Evolutionary conservation across 2,797 vertebrate species (phyloP), one percentile per base, ranked within the genome.

Genomic region (Onychomys torridus): DNA sequence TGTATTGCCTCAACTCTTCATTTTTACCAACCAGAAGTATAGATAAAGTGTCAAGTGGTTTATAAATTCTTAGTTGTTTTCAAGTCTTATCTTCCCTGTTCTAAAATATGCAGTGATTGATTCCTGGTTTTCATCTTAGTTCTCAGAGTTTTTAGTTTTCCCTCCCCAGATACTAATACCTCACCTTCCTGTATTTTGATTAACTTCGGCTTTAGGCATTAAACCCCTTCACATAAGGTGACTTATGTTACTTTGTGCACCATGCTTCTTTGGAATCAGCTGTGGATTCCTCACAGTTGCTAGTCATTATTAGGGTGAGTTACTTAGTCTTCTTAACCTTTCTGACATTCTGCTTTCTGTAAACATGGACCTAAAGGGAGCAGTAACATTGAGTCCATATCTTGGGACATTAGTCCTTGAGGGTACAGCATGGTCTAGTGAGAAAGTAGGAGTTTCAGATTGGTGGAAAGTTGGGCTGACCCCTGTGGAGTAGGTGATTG

Each of bases 51-150:
- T 40, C 79, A 91, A 88, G 40, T 78, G 88, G 52, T 85, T 79
- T 95, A 46, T 37, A 81, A 73, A 86, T 90, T 93, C 27, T 29
- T 61, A 76, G 10, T 78, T 84, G n/a, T 92, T 93, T 96, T 88
- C 71, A 81, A 12, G 29, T 93, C 57, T 37, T 57, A 43, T 86
- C 40, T 94, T 91, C 78, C 57, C 43, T 84, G 57, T 73, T 92
- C 37, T 84, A 11, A 49, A 77, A 55, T 89, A 17, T 87, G 4
- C 43, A 88, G 0, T 83, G 67, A 46, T 81, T 55, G 10, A 8
- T 89, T 82, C 32, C 46, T 4, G 9, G 77, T 96, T 89, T 55
- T 92, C 52, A 21, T 81, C 63, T 76, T 43, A 32, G 40, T 85
- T 90, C 40, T 93, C 21, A 85, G 52, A n/a, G 21, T 37, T 13